These are phyloP conservation scores for Tricholaema leucomelas DNA, from an alignment of 2,113 vertebrate genomes.

Conservation along the genomic window DNA sequence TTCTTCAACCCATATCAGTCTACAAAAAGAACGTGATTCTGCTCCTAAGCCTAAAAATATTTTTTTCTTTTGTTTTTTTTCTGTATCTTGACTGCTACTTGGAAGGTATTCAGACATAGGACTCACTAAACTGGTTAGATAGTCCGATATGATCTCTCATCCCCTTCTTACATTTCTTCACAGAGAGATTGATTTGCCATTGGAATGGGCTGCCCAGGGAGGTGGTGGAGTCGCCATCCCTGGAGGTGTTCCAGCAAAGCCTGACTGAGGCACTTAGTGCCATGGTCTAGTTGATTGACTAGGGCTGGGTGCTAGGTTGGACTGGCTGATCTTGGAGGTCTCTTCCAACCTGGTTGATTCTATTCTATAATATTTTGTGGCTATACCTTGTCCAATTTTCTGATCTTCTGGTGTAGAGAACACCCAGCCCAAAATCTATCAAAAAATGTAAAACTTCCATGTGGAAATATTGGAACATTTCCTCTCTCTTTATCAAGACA, in stretches of 20 bases:
- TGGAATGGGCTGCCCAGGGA: too few species aligned
- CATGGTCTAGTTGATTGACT: too few species aligned
- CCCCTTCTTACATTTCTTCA: background rate
- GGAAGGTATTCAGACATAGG: background rate
- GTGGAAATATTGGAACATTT: background rate
- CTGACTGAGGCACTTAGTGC: too few species aligned
- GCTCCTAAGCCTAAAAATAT: background rate
- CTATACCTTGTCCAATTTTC: too few species aligned
- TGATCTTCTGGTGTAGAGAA: background rate
- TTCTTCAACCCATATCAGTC: background rate
- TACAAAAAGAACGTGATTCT: background rate
- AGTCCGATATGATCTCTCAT: background rate
- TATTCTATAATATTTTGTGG: too few species aligned
- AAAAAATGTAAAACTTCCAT: background rate
- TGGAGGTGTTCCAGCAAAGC: too few species aligned
- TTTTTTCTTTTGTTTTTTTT: background rate
- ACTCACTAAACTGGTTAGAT: background rate
- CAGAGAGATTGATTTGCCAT: too few species aligned
- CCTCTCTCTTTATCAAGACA: background rate
- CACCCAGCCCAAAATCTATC: background rate
- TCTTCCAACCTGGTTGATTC: too few species aligned
- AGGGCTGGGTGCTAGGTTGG: too few species aligned
- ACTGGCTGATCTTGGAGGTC: too few species aligned
- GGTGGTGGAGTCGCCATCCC: too few species aligned
- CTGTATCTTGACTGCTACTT: background rate